Conservation (phyloP, 1,140 invertebrate species). For the Drosophila funebris region DNA sequence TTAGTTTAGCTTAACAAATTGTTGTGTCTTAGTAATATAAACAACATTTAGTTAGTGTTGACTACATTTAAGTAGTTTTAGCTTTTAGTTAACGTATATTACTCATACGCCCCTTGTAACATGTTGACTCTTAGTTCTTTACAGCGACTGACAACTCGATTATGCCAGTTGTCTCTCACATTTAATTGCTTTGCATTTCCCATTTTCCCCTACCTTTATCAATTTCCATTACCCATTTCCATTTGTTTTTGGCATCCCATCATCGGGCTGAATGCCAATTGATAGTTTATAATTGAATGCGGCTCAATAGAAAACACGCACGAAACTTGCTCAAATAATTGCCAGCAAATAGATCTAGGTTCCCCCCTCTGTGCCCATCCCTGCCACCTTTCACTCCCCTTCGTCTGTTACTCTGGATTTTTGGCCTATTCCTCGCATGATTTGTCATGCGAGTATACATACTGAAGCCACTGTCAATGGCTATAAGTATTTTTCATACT, state of each 20-base stretch:
- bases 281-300: slow-evolving; percentile 35
- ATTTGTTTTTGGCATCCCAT: slow-evolving; percentile 13
- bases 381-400: too few relatives aligned
- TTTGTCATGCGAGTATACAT: slow-evolving; percentile 55
- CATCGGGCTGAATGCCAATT: slow-evolving; percentile 13
- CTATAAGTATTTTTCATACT: slow-evolving; percentile 32
- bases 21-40: slow-evolving; percentile 5
- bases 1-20: slow-evolving; percentile 1
- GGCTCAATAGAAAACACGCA: background rate
- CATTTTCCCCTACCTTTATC: background rate
- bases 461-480: slow-evolving; percentile 23
- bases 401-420: too few relatives aligned
- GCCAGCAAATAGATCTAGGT: slow-evolving; percentile 4
- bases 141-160: background rate
- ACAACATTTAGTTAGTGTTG: background rate
- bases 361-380: background rate
- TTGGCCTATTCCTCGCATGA: slow-evolving; percentile 48
- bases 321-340: slow-evolving; percentile 10
- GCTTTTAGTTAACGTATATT: slow-evolving; percentile 13
- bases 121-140: background rate
- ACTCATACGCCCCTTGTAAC: slow-evolving; percentile 26
- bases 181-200: slow-evolving; percentile 20
- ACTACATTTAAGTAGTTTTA: slow-evolving; percentile 30
- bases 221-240: background rate
- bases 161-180: slow-evolving; percentile 4